These are phyloP conservation scores for Selene dorsalis DNA, from an alignment of 2,797 vertebrate species.

Conservation along the genomic window DNA sequence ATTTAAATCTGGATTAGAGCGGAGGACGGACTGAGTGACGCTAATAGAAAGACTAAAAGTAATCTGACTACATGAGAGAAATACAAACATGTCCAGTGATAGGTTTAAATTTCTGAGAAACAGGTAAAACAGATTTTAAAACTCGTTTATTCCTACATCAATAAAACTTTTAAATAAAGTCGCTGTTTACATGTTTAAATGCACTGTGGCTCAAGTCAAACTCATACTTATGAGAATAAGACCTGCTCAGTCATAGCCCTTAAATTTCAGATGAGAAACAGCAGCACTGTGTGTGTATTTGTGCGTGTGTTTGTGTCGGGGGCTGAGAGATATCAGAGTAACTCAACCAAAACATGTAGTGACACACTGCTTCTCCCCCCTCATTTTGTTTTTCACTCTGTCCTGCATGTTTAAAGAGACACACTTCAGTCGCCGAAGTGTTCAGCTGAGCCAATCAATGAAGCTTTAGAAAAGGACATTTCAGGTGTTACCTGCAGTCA, in stretches of 20 bases:
- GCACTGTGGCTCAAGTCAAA: not conserved
- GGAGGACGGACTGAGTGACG: too few relatives aligned
- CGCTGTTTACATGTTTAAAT: conserved; percentile 4
- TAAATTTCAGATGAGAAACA: conserved; percentile 27
- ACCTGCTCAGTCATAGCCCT: conserved; percentile 1
- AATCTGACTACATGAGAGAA: too few relatives aligned
- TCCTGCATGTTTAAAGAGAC: not conserved
- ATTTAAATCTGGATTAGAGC: too few relatives aligned
- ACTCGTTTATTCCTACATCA: too few relatives aligned
- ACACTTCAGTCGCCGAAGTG: too few relatives aligned
- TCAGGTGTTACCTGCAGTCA: too few relatives aligned
- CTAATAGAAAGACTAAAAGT: too few relatives aligned
- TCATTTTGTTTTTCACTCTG: not conserved
- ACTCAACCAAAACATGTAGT: conserved; percentile 24
- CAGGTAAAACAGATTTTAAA: too few relatives aligned
- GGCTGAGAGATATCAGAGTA: conserved; percentile 26
- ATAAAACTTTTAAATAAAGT: too few relatives aligned
- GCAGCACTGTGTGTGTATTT: not conserved
- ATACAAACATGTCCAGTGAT: too few relatives aligned
- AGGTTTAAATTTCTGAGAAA: too few relatives aligned
- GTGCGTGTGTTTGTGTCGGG: conserved; percentile 4
- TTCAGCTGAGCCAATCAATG: conserved; percentile 20
- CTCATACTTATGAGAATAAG: not conserved
- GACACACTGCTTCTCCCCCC: conserved; percentile 4
- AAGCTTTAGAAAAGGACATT: conserved; percentile 1